A percentile compares a stretch with the other conserved stretches of the same genome.
Evolutionary conservation across 1,140 invertebrate species (phyloP).

Genomic region (Brevipalpus yothersi): DNA sequence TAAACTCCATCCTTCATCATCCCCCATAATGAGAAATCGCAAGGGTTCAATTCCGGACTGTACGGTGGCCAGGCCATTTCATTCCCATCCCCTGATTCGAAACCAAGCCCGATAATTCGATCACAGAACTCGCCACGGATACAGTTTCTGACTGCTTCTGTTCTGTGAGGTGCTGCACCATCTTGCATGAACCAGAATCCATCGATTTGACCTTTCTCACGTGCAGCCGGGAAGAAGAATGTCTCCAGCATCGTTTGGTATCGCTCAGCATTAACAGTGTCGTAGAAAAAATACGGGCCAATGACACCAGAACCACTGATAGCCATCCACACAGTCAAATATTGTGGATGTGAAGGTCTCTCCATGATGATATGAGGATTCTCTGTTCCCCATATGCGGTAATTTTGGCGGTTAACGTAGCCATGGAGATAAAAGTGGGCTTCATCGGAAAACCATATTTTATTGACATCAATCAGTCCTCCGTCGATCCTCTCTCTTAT

Average conservation of each 20-base stretch:
- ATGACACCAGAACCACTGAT: not conserved
- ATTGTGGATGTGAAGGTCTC: not conserved
- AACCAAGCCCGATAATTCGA: no score
- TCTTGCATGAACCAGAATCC: not conserved
- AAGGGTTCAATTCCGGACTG: no score
- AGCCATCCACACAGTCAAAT: constrained; percentile 1
- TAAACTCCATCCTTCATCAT: no score
- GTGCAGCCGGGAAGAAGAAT: not conserved
- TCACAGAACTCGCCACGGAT: no score
- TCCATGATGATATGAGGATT: constrained; percentile 7
- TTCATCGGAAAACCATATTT: not conserved
- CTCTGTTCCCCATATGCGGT: constrained; percentile 11
- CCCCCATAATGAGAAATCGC: no score
- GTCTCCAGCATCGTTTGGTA: not conserved
- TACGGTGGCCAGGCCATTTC: no score
- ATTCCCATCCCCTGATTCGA: no score
- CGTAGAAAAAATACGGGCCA: not conserved
- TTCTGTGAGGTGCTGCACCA: no score
- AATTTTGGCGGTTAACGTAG: constrained; percentile 11
- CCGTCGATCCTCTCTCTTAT: not conserved
- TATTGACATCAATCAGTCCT: not conserved
- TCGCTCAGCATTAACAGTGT: not conserved
- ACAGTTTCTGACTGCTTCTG: no score
- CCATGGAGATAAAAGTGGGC: constrained; percentile 2
- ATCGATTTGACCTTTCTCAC: no score